Evolutionary conservation across 2,888 invertebrate species (phyloP), one percentile per base, ranked within the genome.

Genomic region (Xylota sylvarum): DNA sequence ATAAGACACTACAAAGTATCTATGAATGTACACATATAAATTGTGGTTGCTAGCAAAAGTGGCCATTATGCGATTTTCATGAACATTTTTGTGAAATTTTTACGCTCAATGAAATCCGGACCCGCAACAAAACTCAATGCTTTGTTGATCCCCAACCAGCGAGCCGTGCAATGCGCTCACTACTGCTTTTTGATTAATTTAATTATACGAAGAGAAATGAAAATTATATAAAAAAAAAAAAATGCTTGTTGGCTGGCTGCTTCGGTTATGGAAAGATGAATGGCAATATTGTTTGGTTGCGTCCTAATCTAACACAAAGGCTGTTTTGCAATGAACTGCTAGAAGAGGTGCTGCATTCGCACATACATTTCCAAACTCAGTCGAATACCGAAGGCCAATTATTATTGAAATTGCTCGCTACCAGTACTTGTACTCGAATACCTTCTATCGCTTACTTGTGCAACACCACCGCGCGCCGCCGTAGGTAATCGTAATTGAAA

Each of bases 161-260:
- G 43, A 55, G 72, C 62, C 85, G 72, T 85, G 65, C 48, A 77
- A 52, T 55, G 70, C 55, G 70, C 55, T 30, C 46, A 56, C 80
- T 60, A 80, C 80, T 52, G 76, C 76, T 70, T 76, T 80, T 85
- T 85, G 70, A 85, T 85, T 80, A 80, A 85, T 76, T 80, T 85
- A 85, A 85, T 85, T 80, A 72, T 76, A 72, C 65, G 72, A 56
- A 52, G 35, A 70, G 85, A 85, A 85, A 77, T 80, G 76, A 79
- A 84, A 74, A 84, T 73, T 80, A 80, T 73, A 65, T 72, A 74
- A 80, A 43, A 14, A 35, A 35, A 73, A 79, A 79, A 67, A 58
- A 40, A n/a, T 5, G 19, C 32, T 37, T 14, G 35, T 55, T 74
- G 55, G n/a, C 55, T 17, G 32, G 62, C 35, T 56, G 58, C 64